Conservation (phyloP, 1,140 invertebrate species). For the Drosophila kohkoa region DNA sequence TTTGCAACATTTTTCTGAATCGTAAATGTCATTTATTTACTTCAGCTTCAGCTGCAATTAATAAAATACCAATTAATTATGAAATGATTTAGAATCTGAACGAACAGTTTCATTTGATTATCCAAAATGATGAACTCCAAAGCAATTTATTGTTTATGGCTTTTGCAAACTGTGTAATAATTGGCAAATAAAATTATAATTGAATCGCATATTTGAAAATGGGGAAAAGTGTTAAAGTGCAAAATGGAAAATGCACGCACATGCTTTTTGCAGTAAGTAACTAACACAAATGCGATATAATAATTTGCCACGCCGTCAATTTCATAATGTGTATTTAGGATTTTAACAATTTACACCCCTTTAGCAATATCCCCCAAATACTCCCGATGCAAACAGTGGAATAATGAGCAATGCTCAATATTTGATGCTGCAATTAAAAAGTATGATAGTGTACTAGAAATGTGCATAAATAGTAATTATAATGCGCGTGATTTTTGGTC, state of each 20-base stretch:
- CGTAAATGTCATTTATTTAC: too few relatives aligned
- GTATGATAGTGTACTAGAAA: constrained; percentile 1
- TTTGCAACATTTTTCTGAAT: too few relatives aligned
- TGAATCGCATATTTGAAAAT: constrained; percentile 51
- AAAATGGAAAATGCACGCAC: constrained; percentile 32
- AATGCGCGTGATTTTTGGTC: constrained; percentile 75
- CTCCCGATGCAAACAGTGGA: constrained; percentile 39
- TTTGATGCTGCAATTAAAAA: constrained; percentile 74
- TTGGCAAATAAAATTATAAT: constrained; percentile 60
- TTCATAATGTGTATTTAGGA: constrained; percentile 26
- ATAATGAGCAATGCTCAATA: constrained; percentile 62
- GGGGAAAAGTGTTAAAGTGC: constrained; percentile 2
- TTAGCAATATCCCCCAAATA: neutral
- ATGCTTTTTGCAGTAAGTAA: constrained; percentile 1
- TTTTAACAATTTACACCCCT: constrained; percentile 11
- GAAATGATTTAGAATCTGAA: neutral
- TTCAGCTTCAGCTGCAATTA: neutral
- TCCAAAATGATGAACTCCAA: neutral
- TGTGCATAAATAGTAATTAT: constrained; percentile 71
- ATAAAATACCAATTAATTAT: neutral
- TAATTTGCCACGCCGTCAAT: constrained; percentile 4
- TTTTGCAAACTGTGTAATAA: constrained; percentile 34
- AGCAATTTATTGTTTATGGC: constrained; percentile 17
- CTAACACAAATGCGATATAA: constrained; percentile 9
- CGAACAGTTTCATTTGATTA: constrained; percentile 1